Evolutionary conservation across 2,888 invertebrate genomes (phyloP), one percentile per base, ranked within the genome.

Genomic region (Tetranychus piercei): DNA sequence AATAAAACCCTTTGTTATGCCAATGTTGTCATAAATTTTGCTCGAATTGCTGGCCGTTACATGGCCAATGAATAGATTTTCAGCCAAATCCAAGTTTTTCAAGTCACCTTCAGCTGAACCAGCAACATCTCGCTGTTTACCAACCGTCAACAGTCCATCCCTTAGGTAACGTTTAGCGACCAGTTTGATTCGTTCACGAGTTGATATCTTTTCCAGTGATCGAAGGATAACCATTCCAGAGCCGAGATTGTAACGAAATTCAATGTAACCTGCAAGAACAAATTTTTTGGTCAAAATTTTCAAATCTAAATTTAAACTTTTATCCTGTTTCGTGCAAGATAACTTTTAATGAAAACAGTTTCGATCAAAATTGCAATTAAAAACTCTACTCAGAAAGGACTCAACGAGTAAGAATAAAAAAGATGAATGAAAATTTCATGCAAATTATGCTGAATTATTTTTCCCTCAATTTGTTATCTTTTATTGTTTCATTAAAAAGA

Each of bases 101-200:
- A 91, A 86, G 79, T 88, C 87, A 45, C 91, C 91, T 78, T 87
- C 87, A 71, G 91, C 90, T 81, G 89, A 89, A 18, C 91, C 91
- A 1, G 87, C 88, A 6, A 92, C 88, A 78, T 90, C 89, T 81
- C 90, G 90, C 79, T 87, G 88, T 78, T 88, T 88, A 81, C 92
- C 90, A 72, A 93, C 86, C 78, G 89, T 88, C 77, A 94, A 84
- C 79, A 91, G 88, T 2, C 92, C 92, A 81, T 91, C 91, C 74
- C 89, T 87, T 9, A 79, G 65, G 81, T 90, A 90, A 78, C 92
- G 85, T 80, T 90, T 90, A 7, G 69, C 69, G 6, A 69, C 69
- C n/a, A 69, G 22, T 22, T 23, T 23, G 11, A 23, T 22, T 22
- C 69, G 69, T 23, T 69, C 22, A 20, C 69, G 22, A 69, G 34